Evolutionary conservation across 1,140 invertebrate genomes (phyloP).

Genomic region (Lasioglossum albipes): DNA sequence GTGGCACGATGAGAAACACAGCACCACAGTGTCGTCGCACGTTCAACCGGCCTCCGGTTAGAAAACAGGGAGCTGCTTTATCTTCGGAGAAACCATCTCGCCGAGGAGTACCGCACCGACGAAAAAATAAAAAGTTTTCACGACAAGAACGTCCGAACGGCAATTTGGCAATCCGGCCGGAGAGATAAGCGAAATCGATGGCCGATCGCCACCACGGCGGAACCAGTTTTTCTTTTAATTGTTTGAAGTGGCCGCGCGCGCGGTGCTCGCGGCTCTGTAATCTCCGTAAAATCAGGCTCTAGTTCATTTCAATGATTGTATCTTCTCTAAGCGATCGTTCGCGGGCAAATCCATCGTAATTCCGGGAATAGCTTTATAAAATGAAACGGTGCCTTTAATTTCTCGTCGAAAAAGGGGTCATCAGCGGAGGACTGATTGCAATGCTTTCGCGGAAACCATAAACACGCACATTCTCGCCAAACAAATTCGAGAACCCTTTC

Average conservation of each 20-base stretch:
- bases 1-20: slow-evolving; percentile 46
- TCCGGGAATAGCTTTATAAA: slow-evolving; percentile 44
- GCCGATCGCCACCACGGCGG: neutral
- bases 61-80: slow-evolving; percentile 42
- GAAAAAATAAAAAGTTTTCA: neutral
- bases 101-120: neutral
- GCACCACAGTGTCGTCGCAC: slow-evolving; percentile 51
- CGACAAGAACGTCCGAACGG: neutral
- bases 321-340: neutral
- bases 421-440: slow-evolving; percentile 56
- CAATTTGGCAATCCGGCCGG: neutral
- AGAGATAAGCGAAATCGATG: neutral
- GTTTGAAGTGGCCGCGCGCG: neutral
- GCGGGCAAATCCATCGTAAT: slow-evolving; percentile 32
- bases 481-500: slow-evolving; percentile 1
- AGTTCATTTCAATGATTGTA: neutral
- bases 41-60: slow-evolving; percentile 44
- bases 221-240: neutral
- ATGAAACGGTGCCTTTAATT: slow-evolving; percentile 50
- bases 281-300: neutral
- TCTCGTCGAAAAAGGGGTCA: slow-evolving; percentile 46
- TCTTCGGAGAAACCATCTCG: neutral
- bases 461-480: slow-evolving; percentile 55
- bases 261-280: neutral
- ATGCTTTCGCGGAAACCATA: slow-evolving; percentile 64